A percentile compares a stretch with the other conserved stretches of the same genome.
Conservation (phyloP, 2,888 invertebrate species). For the Ormyrus labotus region DNA sequence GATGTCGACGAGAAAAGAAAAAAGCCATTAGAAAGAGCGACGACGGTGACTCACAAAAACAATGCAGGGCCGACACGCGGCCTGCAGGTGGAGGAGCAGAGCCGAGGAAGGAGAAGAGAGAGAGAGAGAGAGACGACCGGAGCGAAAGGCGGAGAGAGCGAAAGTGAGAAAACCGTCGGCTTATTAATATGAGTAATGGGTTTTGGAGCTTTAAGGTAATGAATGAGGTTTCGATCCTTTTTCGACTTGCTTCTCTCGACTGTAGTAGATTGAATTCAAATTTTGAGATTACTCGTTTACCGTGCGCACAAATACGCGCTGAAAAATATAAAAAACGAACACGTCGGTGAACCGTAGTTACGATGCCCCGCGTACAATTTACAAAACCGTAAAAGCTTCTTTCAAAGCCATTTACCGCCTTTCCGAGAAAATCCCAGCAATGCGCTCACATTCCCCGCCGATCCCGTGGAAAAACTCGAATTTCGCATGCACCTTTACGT, state of each 20-base stretch:
- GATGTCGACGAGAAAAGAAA: not conserved
- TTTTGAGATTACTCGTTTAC: not conserved
- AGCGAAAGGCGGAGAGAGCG: conserved; percentile 13
- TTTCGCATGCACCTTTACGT: too few relatives aligned
- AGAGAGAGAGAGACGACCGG: not conserved
- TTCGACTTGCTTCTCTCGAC: conserved; percentile 4
- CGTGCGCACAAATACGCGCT: too few relatives aligned
- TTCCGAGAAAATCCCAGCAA: too few relatives aligned
- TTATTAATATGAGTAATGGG: conserved; percentile 9
- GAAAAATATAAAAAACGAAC: too few relatives aligned
- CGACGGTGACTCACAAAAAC: conserved; percentile 35
- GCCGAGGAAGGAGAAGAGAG: not conserved
- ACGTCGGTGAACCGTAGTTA: too few relatives aligned
- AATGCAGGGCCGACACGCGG: conserved; percentile 27
- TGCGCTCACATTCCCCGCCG: too few relatives aligned
- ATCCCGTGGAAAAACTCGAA: too few relatives aligned
- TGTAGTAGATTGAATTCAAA: not conserved
- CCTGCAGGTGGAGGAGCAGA: conserved; percentile 9
- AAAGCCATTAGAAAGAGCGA: conserved; percentile 43
- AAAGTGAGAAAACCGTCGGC: conserved; percentile 3
- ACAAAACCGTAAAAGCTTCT: too few relatives aligned
- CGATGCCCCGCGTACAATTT: too few relatives aligned
- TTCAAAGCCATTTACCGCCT: too few relatives aligned
- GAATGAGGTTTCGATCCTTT: not conserved
- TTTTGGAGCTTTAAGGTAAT: not conserved